These are phyloP conservation scores for Heliconius aoede DNA, from an alignment of 2,888 invertebrate species.

Conservation along the genomic window DNA sequence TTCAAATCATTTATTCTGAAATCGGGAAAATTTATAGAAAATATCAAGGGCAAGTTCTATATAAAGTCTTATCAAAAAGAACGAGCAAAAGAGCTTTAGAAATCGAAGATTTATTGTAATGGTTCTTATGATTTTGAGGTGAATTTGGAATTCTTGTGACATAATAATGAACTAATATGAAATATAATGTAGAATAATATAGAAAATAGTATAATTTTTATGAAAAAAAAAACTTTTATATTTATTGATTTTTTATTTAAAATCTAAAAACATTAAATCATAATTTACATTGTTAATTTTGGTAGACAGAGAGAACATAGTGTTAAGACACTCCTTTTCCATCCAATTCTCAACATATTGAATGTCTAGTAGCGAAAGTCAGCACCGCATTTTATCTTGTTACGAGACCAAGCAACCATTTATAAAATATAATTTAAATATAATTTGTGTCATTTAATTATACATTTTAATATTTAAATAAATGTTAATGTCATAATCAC, in stretches of 20 bases:
- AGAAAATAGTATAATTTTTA: too few relatives aligned
- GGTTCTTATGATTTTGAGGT: background rate
- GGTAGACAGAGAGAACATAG: too few relatives aligned
- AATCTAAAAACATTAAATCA: too few relatives aligned
- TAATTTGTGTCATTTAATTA: too few relatives aligned
- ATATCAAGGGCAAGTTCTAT: slow-evolving; percentile 25
- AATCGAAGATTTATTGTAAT: slow-evolving; percentile 18
- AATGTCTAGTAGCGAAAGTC: background rate
- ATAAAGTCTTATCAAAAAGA: slow-evolving; percentile 47
- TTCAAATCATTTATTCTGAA: slow-evolving; percentile 23
- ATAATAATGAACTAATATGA: background rate
- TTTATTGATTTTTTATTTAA: too few relatives aligned
- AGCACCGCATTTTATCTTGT: background rate
- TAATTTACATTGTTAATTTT: too few relatives aligned
- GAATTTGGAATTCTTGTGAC: background rate
- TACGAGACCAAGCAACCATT: background rate
- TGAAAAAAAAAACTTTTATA: too few relatives aligned
- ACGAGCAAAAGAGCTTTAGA: slow-evolving; percentile 3
- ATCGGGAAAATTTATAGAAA: slow-evolving; percentile 22
- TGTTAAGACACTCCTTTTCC: too few relatives aligned
- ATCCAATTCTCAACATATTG: too few relatives aligned
- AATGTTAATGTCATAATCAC: background rate
- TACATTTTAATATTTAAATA: slow-evolving; percentile 4
- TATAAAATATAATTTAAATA: background rate
- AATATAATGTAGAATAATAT: too few relatives aligned